Evolutionary conservation across 2,888 invertebrate species (phyloP).

Genomic region (Dendrolimus pini): DNA sequence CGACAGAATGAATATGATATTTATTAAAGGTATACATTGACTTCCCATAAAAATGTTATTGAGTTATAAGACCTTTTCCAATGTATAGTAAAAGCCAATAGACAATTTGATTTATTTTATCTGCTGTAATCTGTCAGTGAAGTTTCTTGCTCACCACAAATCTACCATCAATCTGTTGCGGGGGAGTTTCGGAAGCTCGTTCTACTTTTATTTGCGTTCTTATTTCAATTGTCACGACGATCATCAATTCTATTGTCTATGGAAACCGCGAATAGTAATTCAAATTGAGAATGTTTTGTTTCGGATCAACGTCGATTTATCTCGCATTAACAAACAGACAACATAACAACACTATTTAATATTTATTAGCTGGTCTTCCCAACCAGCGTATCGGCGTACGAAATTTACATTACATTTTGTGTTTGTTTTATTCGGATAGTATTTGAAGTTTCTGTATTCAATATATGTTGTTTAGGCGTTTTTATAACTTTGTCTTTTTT

Average conservation of each 20-base stretch:
- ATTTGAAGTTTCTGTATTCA: background rate
- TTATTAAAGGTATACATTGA: background rate
- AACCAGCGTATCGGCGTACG: background rate
- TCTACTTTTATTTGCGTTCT: slow-evolving; percentile 30
- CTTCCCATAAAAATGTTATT: slow-evolving; percentile 6
- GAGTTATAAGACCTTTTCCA: slow-evolving; percentile 16
- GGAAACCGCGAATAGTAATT: slow-evolving; percentile 7
- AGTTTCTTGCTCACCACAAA: slow-evolving; percentile 38
- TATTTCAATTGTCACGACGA: slow-evolving; percentile 28
- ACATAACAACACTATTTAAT: background rate
- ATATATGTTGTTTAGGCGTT: slow-evolving; percentile 7
- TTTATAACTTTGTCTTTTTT: too few species aligned
- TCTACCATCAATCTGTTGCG: slow-evolving; percentile 33
- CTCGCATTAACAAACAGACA: slow-evolving; percentile 1
- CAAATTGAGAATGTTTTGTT: background rate
- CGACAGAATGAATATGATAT: background rate
- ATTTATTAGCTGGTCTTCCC: background rate
- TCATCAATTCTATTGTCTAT: slow-evolving; percentile 21
- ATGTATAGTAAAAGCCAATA: slow-evolving; percentile 19
- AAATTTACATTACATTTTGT: slow-evolving; percentile 1
- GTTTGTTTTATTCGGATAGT: slow-evolving; percentile 7
- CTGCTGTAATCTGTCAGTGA: slow-evolving; percentile 37
- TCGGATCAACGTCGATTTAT: slow-evolving; percentile 4
- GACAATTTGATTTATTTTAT: slow-evolving; percentile 31
- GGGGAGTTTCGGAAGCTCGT: slow-evolving; percentile 17